phyloP scores from a whole-genome alignment of 1,140 invertebrate genomes.

The Drosophila nasuta region DNA sequence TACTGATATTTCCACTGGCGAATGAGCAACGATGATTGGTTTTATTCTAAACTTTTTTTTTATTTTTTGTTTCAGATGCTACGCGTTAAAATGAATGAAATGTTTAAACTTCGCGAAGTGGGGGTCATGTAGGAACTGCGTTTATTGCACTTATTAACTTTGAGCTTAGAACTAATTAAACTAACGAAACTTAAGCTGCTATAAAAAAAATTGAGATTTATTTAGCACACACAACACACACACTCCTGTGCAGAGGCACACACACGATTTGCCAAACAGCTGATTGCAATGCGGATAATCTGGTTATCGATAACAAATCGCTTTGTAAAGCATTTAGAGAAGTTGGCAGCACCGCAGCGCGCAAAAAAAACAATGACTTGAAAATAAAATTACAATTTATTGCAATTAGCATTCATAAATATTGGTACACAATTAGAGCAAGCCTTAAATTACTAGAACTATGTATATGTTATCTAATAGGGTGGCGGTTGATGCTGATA shows the following conservation, averaged over 20 bases:
- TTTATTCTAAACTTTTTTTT: conserved; percentile 11
- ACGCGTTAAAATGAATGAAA: conserved; percentile 62
- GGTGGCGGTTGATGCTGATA: conserved; percentile 73
- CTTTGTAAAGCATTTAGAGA: neutral
- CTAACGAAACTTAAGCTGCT: conserved; percentile 26
- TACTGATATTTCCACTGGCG: conserved; percentile 49
- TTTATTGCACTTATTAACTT: conserved; percentile 49
- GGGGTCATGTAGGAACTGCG: conserved; percentile 31
- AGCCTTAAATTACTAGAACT: conserved; percentile 52
- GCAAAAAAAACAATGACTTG: neutral
- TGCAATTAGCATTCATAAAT: conserved; percentile 71
- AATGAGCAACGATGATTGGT: conserved; percentile 15
- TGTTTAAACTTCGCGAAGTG: neutral
- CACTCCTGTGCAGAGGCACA: conserved; percentile 23
- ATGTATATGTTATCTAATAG: conserved; percentile 55
- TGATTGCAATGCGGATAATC: conserved; percentile 29
- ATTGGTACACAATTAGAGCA: conserved; percentile 46
- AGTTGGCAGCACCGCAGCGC: conserved; percentile 27
- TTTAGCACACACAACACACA: conserved; percentile 44
- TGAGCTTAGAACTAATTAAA: conserved; percentile 51
- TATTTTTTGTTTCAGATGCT: neutral
- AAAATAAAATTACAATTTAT: conserved; percentile 61
- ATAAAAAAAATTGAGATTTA: conserved; percentile 50
- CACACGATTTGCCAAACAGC: conserved; percentile 44
- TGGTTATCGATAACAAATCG: conserved; percentile 30